Base-by-base conservation (phyloP, 2,888 invertebrate genomes). In the Mamestra brassicae region DNA sequence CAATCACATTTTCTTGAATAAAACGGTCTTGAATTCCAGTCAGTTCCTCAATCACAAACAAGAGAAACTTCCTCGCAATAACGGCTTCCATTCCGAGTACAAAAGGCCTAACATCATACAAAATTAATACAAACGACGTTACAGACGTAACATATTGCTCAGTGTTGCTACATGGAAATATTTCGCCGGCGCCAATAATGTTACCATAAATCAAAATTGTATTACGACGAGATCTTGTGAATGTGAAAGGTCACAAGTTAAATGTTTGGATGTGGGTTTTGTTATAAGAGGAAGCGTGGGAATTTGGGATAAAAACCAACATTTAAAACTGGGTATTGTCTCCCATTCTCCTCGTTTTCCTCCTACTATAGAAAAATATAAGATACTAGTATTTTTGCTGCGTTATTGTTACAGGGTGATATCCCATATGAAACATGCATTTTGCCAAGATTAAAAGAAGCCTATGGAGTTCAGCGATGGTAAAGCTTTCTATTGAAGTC, bases 131-230 rank as follows among this genome's bases (percentile, higher is more conserved):
- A 82, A 79, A 80, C 67, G 60, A 80, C 64, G 52, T 68, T 36
- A 78, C 70, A 81, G 58, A 66, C 54, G 82, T 76, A 76, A 62
- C 78, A 50, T 60, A 64, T 78, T 78, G 83, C 60, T 67, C 81
- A 57, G 78, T 83, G 64, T 80, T 79, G 78, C 71, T 71, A 68
- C 72, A 71, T 45, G 70, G 73, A 83, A 80, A 80, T 83, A 83
- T 78, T 83, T 68, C 68, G 83, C 45, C 61, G 58, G 65, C 71
- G 42, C 94, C 95, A 81, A 93, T 97, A 3, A 90, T 95, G 42
- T 94, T 98, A 64, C 97, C 97, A 50, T 97, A 97, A 74, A 87
- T 97, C 65, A 98, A 97, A 1, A 97, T 98, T 85, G 97, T 98
- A 74, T 98, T 98, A 8, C 97, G 98, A 86, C 97, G 98, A 0